Evolutionary conservation across 1,140 invertebrate genomes (phyloP).

Genomic region (Cyclina sinensis): DNA sequence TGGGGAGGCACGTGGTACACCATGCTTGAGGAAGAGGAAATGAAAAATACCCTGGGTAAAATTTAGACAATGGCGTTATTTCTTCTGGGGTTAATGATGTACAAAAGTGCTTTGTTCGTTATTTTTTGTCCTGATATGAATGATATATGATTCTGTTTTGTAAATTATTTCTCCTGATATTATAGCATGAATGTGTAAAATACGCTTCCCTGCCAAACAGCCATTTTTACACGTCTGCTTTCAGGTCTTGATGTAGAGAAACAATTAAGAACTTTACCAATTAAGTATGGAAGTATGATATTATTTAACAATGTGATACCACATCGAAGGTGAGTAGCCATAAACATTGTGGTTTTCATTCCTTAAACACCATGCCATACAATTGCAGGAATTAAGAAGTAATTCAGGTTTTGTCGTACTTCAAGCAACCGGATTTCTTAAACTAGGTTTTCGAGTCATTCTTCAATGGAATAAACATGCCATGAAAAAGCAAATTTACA

Average conservation of each 20-base stretch:
- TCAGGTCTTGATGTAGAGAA: slow-evolving; percentile 75
- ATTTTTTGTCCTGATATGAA: neutral
- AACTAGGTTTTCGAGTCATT: too few species aligned
- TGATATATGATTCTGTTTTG: neutral
- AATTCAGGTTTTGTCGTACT: too few species aligned
- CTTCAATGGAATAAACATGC: too few species aligned
- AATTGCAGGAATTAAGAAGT: too few species aligned
- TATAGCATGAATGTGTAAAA: too few species aligned
- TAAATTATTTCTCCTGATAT: too few species aligned
- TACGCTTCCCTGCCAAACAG: too few species aligned
- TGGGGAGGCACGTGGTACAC: slow-evolving; percentile 82
- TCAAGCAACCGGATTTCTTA: too few species aligned
- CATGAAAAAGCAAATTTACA: too few species aligned
- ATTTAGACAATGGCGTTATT: neutral
- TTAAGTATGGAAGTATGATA: slow-evolving; percentile 79
- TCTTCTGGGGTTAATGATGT: neutral
- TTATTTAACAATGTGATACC: slow-evolving; percentile 82
- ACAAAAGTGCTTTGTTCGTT: neutral
- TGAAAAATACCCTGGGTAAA: slow-evolving; percentile 77
- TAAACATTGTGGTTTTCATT: too few species aligned
- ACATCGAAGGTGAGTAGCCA: slow-evolving; percentile 76
- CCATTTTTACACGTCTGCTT: too few species aligned
- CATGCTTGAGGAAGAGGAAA: slow-evolving; percentile 80
- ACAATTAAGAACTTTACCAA: slow-evolving; percentile 72
- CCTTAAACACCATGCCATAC: too few species aligned